These are phyloP conservation scores for Thamnophis elegans DNA, from an alignment of 2,797 vertebrate species.

Conservation along the genomic window DNA sequence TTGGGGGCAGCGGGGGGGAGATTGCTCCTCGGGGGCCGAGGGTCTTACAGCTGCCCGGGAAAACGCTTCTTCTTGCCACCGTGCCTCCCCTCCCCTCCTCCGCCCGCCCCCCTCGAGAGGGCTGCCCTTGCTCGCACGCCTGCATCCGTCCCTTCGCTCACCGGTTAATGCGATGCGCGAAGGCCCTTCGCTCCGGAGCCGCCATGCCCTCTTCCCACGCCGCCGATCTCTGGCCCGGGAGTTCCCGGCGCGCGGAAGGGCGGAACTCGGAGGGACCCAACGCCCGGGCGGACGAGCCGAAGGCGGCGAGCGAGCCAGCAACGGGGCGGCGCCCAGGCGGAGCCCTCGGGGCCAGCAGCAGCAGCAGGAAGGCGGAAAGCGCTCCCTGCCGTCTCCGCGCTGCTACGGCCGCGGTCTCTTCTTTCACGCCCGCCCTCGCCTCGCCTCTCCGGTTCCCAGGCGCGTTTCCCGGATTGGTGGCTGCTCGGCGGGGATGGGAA, in stretches of 20 bases:
- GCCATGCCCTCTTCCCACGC: background rate
- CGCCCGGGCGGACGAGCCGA: too few relatives aligned
- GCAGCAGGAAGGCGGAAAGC: too few relatives aligned
- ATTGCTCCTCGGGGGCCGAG: background rate
- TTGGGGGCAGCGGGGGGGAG: background rate
- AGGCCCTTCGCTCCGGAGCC: conserved; percentile 34
- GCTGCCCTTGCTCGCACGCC: too few relatives aligned
- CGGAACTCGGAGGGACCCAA: background rate
- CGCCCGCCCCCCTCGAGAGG: background rate
- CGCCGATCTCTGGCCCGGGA: background rate
- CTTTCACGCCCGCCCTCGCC: background rate
- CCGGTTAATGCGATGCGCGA: conserved; percentile 27
- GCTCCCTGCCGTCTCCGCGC: background rate
- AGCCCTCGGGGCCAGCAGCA: background rate
- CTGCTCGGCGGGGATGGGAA: too few relatives aligned
- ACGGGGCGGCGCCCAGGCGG: background rate
- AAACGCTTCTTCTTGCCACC: background rate
- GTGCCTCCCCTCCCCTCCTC: background rate
- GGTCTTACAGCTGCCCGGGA: background rate
- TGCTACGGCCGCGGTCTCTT: too few relatives aligned
- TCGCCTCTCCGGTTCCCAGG: background rate
- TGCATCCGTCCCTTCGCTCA: background rate
- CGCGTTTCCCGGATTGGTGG: too few relatives aligned
- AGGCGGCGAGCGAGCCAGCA: too few relatives aligned
- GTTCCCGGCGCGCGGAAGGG: too few relatives aligned